A percentile compares a stretch with the other conserved stretches of the same genome.
phyloP scores from a whole-genome alignment of 2,113 vertebrate species.

The Melanerpes formicivorus region DNA sequence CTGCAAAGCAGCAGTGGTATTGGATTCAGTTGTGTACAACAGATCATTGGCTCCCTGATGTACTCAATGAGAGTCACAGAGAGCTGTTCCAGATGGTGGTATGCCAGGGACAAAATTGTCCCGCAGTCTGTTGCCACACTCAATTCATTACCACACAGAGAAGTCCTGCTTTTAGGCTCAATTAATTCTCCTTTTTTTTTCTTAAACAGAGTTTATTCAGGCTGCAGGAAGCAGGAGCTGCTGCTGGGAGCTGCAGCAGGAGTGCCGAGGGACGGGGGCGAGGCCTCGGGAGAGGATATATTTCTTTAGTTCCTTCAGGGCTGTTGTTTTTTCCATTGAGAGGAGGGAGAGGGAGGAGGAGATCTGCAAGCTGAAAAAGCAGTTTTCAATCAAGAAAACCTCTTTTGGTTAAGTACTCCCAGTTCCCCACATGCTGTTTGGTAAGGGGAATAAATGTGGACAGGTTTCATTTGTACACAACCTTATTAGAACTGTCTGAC shows the following conservation, averaged over 20 bases:
- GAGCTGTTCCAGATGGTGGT: constrained; percentile 62
- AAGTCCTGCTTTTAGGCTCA: constrained; percentile 60
- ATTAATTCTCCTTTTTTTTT: constrained; percentile 13
- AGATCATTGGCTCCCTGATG: constrained; percentile 47
- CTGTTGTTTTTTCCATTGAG: constrained; percentile 71
- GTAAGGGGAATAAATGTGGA: constrained; percentile 60
- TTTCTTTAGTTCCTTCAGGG: constrained; percentile 70
- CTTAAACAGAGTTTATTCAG: constrained; percentile 58
- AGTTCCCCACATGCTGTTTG: constrained; percentile 60
- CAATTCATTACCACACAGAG: constrained; percentile 63
- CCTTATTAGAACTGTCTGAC: constrained; percentile 65
- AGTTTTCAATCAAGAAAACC: constrained; percentile 70
- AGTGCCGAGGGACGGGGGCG: constrained; percentile 40
- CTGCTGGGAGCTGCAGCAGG: constrained; percentile 58
- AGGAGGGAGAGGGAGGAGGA: constrained; percentile 55
- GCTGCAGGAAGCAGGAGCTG: constrained; percentile 63
- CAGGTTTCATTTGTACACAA: constrained; percentile 70
- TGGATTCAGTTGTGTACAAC: constrained; percentile 30
- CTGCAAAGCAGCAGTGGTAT: constrained; percentile 9
- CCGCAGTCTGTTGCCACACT: constrained; percentile 60
- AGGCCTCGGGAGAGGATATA: constrained; percentile 67
- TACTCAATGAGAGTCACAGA: constrained; percentile 5
- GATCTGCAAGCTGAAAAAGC: constrained; percentile 67
- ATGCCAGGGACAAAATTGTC: constrained; percentile 58
- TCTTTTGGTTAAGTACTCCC: constrained; percentile 63